phyloP scores from a whole-genome alignment of 2,797 vertebrate genomes.

The Synanceia verrucosa region DNA sequence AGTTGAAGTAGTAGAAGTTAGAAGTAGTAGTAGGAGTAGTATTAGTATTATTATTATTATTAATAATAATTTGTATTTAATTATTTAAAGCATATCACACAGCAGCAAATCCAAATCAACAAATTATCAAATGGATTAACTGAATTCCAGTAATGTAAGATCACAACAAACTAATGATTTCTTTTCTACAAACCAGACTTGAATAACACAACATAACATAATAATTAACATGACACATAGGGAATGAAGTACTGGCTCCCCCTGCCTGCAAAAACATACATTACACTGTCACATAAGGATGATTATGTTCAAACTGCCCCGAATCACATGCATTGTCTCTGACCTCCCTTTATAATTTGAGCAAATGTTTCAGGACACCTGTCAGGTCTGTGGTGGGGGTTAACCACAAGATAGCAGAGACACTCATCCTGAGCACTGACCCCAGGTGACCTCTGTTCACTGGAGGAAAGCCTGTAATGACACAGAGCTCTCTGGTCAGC shows the following conservation, averaged over 20 bases:
- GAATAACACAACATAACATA: too few species aligned
- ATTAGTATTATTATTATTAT: too few species aligned
- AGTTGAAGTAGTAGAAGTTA: neutral
- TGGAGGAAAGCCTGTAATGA: slow-evolving; percentile 50
- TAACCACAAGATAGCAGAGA: slow-evolving; percentile 15
- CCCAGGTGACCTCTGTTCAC: slow-evolving; percentile 63
- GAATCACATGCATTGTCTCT: neutral
- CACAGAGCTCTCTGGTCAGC: slow-evolving; percentile 16
- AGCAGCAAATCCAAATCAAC: neutral
- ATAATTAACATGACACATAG: neutral
- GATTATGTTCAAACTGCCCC: too few species aligned
- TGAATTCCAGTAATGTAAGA: neutral
- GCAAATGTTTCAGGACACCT: neutral
- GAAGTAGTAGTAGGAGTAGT: too few species aligned
- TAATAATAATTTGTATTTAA: neutral
- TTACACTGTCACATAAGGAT: neutral
- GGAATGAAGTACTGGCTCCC: slow-evolving; percentile 35
- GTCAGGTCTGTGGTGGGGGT: neutral
- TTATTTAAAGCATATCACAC: too few species aligned
- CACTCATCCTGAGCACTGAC: slow-evolving; percentile 50
- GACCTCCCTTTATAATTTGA: neutral
- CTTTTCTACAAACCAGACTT: neutral
- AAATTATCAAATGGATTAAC: neutral
- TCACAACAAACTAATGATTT: neutral
- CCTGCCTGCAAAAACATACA: slow-evolving; percentile 41